Conservation (phyloP, 2,797 vertebrate genomes). For the Ciconia nigra region DNA sequence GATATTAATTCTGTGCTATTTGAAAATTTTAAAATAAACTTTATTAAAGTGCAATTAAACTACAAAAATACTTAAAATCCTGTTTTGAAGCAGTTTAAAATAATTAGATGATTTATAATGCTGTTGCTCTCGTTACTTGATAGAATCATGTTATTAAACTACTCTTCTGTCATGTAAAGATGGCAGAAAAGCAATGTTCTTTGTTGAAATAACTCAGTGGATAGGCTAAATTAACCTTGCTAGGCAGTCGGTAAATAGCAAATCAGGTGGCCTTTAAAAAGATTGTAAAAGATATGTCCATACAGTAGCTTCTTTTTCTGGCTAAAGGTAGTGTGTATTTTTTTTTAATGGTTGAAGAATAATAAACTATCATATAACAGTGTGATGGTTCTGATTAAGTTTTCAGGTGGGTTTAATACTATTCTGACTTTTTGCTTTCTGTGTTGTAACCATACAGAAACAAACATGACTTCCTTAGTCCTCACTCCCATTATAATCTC, state of each 20-base stretch:
- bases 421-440: neutral
- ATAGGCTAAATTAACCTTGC: neutral
- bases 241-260: neutral
- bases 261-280: neutral
- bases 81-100: neutral
- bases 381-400: neutral
- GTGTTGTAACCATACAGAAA: neutral
- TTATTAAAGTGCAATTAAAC: neutral
- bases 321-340: neutral
- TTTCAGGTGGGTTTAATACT: neutral
- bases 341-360: neutral
- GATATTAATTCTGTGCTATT: neutral
- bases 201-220: neutral
- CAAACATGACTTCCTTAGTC: neutral
- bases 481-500: neutral
- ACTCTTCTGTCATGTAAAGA: neutral
- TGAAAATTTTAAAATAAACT: neutral
- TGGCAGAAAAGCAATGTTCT: neutral
- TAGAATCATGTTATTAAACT: neutral
- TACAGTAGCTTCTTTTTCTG: neutral
- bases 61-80: conserved; percentile 6
- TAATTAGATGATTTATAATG: neutral
- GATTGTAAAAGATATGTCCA: neutral
- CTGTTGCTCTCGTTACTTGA: neutral
- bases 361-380: neutral